phyloP scores from a whole-genome alignment of 2,113 vertebrate species.

The Leucopsar rothschildi region DNA sequence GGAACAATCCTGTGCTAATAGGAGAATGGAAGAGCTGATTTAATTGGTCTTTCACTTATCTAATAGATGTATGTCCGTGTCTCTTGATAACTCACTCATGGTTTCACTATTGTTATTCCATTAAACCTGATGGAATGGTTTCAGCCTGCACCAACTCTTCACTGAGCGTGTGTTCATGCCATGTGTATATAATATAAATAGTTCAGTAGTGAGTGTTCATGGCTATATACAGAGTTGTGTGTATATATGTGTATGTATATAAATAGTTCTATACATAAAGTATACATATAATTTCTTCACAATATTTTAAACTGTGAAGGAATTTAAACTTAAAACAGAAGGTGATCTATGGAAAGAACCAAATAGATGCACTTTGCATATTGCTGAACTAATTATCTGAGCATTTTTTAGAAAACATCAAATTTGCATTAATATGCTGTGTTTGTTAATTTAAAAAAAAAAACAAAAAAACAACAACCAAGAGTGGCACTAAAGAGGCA shows the following conservation, averaged over 20 bases:
- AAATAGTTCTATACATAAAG: conserved; percentile 73
- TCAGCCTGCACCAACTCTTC: conserved; percentile 59
- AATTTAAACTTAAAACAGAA: conserved; percentile 71
- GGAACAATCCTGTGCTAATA: conserved; percentile 9
- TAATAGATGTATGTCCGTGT: conserved; percentile 34
- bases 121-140: conserved; percentile 60
- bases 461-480: not conserved
- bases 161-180: conserved; percentile 53
- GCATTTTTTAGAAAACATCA: conserved; percentile 68
- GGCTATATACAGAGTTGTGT: conserved; percentile 68
- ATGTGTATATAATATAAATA: conserved; percentile 65
- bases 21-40: conserved; percentile 26
- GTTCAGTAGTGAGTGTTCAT: conserved; percentile 63
- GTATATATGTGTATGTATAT: conserved; percentile 76
- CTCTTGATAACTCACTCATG: conserved; percentile 36
- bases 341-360: conserved; percentile 70
- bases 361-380: conserved; percentile 73
- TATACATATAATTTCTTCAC: conserved; percentile 76
- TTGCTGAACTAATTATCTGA: conserved; percentile 66
- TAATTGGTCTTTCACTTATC: conserved; percentile 25
- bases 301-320: conserved; percentile 84
- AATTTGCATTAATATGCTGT: conserved; percentile 64
- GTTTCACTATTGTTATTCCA: conserved; percentile 57
- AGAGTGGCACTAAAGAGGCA: conserved; percentile 42
- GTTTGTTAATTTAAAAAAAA: conserved; percentile 66